Base-by-base conservation (phyloP, 2,797 vertebrate species). In the Notoglanidium macrostoma region DNA sequence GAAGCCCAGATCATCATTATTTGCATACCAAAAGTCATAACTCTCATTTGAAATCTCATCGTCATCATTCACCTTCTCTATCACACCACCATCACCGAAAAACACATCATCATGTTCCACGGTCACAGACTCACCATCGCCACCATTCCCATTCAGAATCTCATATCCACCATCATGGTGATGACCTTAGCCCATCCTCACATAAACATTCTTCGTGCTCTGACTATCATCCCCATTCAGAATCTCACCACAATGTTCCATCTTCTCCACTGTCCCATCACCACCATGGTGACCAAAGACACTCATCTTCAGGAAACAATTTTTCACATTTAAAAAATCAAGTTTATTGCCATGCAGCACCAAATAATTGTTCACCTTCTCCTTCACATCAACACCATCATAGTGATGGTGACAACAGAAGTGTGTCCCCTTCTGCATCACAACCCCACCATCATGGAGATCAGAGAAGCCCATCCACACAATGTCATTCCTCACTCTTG, bases 1-100 rank as follows among this genome's bases (percentile, higher is more conserved):
- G 78, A 55, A 89, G 90, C 49, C 63, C 83, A 81, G 77, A 83
- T 74, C 83, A 79, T 89, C 68, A 90, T 59, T 81, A 68, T 49
- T 49, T 44, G n/a, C 32, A 61, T 59, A 59, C 21, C 8, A 14
- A 80, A 44, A 32, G 17, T 51, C 79, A 89, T 19, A 49, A 40
- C n/a, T 63, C 78, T 19, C 65, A 87, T 88, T 59, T 78, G 63
- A 72, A 90, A 59, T 78, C 80, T 44, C 68, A 81, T 14, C 87
- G 29, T 21, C 51, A 67, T 61, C 83, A 80, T 51, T 79, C 85
- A 65, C 77, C 78, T 57, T n/a, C 72, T 84, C 83, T 79, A 85
- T 82, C 86, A 49, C 55, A 87, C 17, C 55, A 85, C 46, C 85
- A 89, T 68, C 54, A 63, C 44, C 29, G 76, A 78, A 87, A 85